Percentiles rank a stretch among this genome's conserved stretches.
Evolutionary conservation across 2,888 invertebrate genomes (phyloP).

Genomic region (Thymelicus lineola): DNA sequence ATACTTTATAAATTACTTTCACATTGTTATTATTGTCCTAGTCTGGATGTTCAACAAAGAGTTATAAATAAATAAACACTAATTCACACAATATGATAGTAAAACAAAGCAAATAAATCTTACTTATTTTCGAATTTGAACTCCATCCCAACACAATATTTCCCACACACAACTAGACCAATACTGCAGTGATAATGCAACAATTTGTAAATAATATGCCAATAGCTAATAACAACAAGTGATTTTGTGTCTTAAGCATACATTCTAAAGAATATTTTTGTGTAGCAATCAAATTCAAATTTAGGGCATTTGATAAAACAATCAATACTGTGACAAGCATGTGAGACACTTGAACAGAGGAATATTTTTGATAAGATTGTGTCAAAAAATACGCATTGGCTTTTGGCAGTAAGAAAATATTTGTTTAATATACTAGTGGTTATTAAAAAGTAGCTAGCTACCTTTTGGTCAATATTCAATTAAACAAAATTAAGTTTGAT

Average conservation of each 20-base stretch:
- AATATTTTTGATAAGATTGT: constrained; percentile 30
- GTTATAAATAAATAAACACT: no score
- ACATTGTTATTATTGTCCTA: no score
- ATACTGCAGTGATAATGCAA: constrained; percentile 30
- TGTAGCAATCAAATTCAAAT: constrained; percentile 7
- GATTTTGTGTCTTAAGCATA: not conserved
- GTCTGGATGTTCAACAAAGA: no score
- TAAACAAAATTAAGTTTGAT: no score
- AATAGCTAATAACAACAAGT: not conserved
- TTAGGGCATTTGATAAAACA: constrained; percentile 30
- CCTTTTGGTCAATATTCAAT: no score
- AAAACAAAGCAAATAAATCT: not conserved
- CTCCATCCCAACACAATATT: constrained; percentile 28
- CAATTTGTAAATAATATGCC: constrained; percentile 15
- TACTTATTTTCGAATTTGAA: constrained; percentile 22
- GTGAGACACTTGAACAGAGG: constrained; percentile 23
- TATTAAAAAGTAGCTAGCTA: no score
- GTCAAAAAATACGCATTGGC: not conserved
- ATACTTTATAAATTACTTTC: no score
- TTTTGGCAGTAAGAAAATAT: not conserved
- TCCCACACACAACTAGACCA: constrained; percentile 25
- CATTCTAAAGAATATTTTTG: not conserved
- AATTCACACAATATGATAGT: not conserved
- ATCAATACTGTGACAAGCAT: constrained; percentile 27
- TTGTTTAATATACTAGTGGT: no score